Evolutionary conservation across 2,797 vertebrate genomes (phyloP).

Genomic region (Lutjanus campechanus): DNA sequence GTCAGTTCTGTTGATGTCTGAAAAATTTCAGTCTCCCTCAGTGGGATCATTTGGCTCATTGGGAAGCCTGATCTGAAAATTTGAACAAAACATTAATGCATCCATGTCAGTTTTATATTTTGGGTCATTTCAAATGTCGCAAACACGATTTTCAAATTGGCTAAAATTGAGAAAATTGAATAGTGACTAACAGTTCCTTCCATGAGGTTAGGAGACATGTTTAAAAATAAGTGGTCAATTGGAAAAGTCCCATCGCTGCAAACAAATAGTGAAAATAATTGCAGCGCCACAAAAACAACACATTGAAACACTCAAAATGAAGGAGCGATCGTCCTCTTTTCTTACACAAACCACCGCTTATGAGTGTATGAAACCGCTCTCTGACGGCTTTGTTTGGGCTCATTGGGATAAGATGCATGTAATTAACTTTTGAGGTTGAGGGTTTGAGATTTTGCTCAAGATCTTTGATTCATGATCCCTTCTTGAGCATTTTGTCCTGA

Average conservation of each 20-base stretch:
- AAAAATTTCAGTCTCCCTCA: background rate
- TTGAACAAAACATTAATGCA: background rate
- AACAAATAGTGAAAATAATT: conserved; percentile 43
- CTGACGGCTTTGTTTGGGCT: conserved; percentile 64
- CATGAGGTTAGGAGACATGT: conserved; percentile 5
- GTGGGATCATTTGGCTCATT: background rate
- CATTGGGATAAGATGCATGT: conserved; percentile 56
- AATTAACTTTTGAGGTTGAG: conserved; percentile 65
- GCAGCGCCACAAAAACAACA: conserved; percentile 48
- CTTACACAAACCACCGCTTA: conserved; percentile 47
- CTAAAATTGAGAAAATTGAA: conserved; percentile 13
- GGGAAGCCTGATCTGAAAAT: background rate
- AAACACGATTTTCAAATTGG: background rate
- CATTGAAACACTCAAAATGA: conserved; percentile 47
- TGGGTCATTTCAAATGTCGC: conserved; percentile 12
- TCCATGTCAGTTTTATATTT: background rate
- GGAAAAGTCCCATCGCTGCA: conserved; percentile 40
- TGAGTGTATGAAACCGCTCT: conserved; percentile 57
- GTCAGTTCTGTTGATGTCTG: background rate
- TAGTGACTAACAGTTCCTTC: conserved; percentile 17
- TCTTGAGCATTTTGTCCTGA: conserved; percentile 1
- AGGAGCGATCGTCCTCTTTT: conserved; percentile 47
- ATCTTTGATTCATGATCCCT: conserved; percentile 49
- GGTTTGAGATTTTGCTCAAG: conserved; percentile 52
- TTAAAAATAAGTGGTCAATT: conserved; percentile 17